Conservation (phyloP, 2,888 invertebrate species). For the Kryphioiulus occultus region DNA sequence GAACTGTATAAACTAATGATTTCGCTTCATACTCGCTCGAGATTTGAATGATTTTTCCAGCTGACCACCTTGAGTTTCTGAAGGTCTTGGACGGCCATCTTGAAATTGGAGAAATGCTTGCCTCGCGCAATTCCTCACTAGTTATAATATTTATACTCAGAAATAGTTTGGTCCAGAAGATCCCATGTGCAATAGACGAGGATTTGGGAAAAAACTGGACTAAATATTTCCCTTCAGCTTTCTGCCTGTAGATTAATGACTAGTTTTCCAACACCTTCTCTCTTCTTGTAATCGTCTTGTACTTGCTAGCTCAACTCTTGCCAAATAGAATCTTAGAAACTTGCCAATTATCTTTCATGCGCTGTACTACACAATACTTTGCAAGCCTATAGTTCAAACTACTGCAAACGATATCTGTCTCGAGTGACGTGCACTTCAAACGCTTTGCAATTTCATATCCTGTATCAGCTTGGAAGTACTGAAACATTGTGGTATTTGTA, state of each 20-base stretch:
- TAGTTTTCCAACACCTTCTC: not conserved
- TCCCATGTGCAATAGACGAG: not conserved
- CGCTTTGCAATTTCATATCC: not conserved
- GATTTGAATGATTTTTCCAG: not conserved
- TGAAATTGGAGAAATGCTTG: not conserved
- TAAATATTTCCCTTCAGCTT: not conserved
- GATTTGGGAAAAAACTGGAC: not conserved
- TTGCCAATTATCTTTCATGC: no score
- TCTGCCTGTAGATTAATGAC: not conserved
- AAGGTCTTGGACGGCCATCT: not conserved
- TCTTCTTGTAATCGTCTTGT: not conserved
- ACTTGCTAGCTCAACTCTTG: not conserved
- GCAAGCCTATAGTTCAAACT: slow-evolving; percentile 31
- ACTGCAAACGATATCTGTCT: slow-evolving; percentile 6
- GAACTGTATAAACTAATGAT: slow-evolving; percentile 1
- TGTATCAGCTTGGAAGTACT: slow-evolving; percentile 27
- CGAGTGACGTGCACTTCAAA: not conserved
- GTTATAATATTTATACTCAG: slow-evolving; percentile 9
- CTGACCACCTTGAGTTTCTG: not conserved
- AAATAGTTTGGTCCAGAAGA: slow-evolving; percentile 9
- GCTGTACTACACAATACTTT: not conserved
- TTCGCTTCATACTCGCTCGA: slow-evolving; percentile 12
- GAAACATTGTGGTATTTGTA: slow-evolving; percentile 39
- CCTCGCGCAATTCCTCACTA: not conserved
- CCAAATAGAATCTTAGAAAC: no score